Percentiles rank a stretch among this genome's conserved stretches.
Conservation (phyloP, 2,113 vertebrate genomes). For the Heteronetta atricapilla region DNA sequence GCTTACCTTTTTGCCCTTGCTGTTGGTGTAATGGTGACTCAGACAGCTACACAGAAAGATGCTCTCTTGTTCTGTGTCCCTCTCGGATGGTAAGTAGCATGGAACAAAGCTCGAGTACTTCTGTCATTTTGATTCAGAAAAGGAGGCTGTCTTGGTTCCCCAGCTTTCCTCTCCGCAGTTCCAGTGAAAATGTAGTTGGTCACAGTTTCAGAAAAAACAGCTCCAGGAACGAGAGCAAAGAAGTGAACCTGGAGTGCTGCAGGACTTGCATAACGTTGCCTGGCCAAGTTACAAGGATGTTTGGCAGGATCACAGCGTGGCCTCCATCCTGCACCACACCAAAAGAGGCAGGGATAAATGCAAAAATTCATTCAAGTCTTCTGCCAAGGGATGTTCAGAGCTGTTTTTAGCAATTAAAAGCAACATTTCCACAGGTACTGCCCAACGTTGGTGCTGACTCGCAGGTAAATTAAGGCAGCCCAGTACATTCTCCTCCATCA, state of each 20-base stretch:
- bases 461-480: neutral
- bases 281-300: neutral
- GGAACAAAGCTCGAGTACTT: neutral
- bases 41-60: neutral
- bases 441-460: neutral
- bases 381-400: neutral
- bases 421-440: neutral
- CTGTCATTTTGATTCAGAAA: neutral
- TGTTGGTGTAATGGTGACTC: neutral
- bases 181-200: neutral
- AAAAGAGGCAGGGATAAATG: fast-evolving
- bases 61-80: neutral
- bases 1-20: neutral
- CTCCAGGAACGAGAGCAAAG: neutral
- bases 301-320: neutral
- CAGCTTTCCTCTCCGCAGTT: neutral
- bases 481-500: neutral
- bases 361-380: neutral
- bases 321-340: neutral
- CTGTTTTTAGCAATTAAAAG: neutral
- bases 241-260: neutral
- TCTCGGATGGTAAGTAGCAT: neutral
- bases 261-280: neutral
- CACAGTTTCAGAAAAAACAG: fast-evolving
- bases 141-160: neutral